Evolutionary conservation across 2,888 invertebrate species (phyloP), one percentile per base, ranked within the genome.

Genomic region (Osmoderma eremita): DNA sequence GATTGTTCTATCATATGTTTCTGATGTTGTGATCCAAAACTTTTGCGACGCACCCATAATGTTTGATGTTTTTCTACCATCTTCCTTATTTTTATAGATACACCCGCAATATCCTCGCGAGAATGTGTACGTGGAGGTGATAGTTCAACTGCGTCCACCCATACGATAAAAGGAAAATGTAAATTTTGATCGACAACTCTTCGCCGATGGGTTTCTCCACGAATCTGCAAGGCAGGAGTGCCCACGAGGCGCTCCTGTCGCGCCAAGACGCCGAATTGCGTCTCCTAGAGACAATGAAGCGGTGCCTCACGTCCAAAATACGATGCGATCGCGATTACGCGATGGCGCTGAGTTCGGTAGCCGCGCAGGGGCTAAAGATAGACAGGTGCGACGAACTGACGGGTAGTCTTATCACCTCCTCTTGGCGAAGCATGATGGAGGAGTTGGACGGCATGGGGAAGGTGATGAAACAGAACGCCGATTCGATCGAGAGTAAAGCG

Each of bases 281-380:
- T 73, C 89, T 97, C 53, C 88, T 97, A 86, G 97, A 97, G 79
- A 91, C 91, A 71, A 95, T 97, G 90, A 91, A 93, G 78, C 86
- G 95, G 70, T 94, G 95, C 77, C 87, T 97, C 66, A 87, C 90
- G 73, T 88, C 91, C 73, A 93, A 96, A 84, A 91, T 95, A 80
- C 94, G 95, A 83, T 93, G 92, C 78, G 97, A 97, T 81, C 87
- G 93, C 73, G 96, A 97, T 78, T 97, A 97, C 82, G 93, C 96
- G 1, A 85, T 91, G 39, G 91, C 93, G 10, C 87, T 97, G 65
- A 88, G 89, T 65, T 88, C 91, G n/a, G 90, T 93, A 20, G 92
- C 93, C 45, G 85, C 88, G 62, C 93, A 93, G 80, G 94, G 94
- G 51, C 88, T 92, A 80, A 95, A 95, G 84, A 89, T 92, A 80